These are phyloP conservation scores for Chloroceryle aenea DNA, from an alignment of 2,113 vertebrate genomes.

Conservation along the genomic window DNA sequence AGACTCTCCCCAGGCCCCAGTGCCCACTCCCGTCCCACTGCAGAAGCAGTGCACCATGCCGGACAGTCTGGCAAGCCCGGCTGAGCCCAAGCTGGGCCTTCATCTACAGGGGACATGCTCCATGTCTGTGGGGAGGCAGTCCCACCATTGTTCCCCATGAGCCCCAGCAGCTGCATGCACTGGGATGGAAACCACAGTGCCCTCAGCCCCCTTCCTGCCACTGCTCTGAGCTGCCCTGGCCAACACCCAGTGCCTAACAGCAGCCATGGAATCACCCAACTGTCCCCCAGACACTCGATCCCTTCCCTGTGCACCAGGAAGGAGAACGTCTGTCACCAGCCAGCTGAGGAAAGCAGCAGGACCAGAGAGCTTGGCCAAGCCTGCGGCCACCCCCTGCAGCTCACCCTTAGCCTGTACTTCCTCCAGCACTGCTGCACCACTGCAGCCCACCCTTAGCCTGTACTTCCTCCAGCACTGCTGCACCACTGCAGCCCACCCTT, in stretches of 20 bases:
- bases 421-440: too few relatives aligned
- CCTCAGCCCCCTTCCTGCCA: not conserved
- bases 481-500: too few relatives aligned
- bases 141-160: accelerated
- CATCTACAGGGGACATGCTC: not conserved
- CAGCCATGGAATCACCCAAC: not conserved
- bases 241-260: not conserved
- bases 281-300: accelerated
- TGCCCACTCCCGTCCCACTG: accelerated
- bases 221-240: not conserved
- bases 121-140: not conserved
- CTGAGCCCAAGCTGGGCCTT: not conserved
- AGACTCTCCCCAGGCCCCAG: accelerated
- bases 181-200: not conserved
- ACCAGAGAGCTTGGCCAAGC: not conserved
- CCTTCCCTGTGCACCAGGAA: not conserved
- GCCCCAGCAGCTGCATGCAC: not conserved
- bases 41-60: accelerated
- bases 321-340: not conserved
- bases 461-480: too few relatives aligned
- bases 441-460: too few relatives aligned
- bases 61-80: not conserved
- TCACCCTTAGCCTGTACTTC: not conserved
- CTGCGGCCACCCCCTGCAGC: accelerated
- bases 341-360: not conserved